Evolutionary conservation across 1,140 invertebrate species (phyloP).

Genomic region (Lordiphosa stackelbergi): DNA sequence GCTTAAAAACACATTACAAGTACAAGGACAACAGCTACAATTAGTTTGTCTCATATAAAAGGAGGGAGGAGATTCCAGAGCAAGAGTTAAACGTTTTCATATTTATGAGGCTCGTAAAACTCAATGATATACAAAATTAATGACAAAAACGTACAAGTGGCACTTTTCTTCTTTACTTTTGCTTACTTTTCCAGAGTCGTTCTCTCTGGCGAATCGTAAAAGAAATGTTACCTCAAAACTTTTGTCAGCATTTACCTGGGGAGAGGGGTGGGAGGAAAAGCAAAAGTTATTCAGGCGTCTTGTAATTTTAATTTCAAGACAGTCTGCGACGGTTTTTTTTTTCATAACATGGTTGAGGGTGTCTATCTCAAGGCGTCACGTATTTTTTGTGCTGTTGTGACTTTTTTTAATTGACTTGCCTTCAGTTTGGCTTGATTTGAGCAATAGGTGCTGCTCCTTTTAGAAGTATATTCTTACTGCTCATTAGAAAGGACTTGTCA

Average conservation of each 20-base stretch:
- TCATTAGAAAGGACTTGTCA: slow-evolving; percentile 71
- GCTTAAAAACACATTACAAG: slow-evolving; percentile 74
- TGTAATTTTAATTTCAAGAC: slow-evolving; percentile 72
- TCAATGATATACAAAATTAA: slow-evolving; percentile 77
- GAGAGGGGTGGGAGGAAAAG: neutral
- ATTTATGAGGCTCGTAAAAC: slow-evolving; percentile 76
- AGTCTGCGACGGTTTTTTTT: slow-evolving; percentile 60
- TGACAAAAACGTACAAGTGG: slow-evolving; percentile 66
- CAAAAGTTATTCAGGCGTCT: slow-evolving; percentile 56
- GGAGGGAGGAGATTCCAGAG: slow-evolving; percentile 1
- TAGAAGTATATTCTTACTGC: slow-evolving; percentile 32
- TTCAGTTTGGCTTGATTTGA: slow-evolving; percentile 49
- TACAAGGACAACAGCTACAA: slow-evolving; percentile 55
- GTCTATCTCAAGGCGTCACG: slow-evolving; percentile 56
- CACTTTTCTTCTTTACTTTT: slow-evolving; percentile 39
- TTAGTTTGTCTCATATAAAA: slow-evolving; percentile 71
- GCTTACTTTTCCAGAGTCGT: slow-evolving; percentile 33
- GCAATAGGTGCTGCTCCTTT: slow-evolving; percentile 40
- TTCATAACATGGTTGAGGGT: neutral
- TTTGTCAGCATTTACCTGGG: slow-evolving; percentile 48
- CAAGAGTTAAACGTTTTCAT: slow-evolving; percentile 76
- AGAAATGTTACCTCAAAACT: slow-evolving; percentile 70
- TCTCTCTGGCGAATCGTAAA: slow-evolving; percentile 67
- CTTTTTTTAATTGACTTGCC: slow-evolving; percentile 74
- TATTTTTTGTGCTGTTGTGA: slow-evolving; percentile 58